These are phyloP conservation scores for Heteromurus nitidus DNA, from an alignment of 2,888 invertebrate genomes.

Conservation along the genomic window DNA sequence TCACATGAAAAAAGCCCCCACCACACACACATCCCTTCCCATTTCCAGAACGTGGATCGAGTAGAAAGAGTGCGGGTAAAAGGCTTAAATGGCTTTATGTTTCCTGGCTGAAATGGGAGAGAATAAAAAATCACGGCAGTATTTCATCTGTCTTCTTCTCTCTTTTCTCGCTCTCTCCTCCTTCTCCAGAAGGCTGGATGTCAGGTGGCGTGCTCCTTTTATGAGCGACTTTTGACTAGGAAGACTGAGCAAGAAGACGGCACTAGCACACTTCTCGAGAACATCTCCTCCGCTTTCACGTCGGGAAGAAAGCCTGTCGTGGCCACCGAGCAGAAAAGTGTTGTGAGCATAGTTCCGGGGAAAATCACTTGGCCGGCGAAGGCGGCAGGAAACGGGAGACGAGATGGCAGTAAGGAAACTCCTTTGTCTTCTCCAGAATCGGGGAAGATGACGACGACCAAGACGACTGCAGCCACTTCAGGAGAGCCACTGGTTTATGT, in stretches of 20 bases:
- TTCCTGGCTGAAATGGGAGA: slow-evolving; percentile 7
- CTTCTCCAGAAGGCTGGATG: slow-evolving; percentile 83
- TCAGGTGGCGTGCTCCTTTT: slow-evolving; percentile 84
- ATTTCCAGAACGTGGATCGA: too few relatives aligned
- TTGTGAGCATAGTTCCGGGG: slow-evolving; percentile 78
- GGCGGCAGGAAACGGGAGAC: too few relatives aligned
- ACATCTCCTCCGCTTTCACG: not conserved
- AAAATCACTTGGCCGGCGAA: slow-evolving; percentile 77
- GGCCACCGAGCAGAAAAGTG: slow-evolving; percentile 75
- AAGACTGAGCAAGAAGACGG: slow-evolving; percentile 17
- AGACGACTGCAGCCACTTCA: not conserved
- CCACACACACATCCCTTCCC: not conserved
- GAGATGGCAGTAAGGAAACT: slow-evolving; percentile 13
- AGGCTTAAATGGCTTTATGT: slow-evolving; percentile 15
- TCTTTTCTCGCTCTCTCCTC: slow-evolving; percentile 64
- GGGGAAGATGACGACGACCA: not conserved
- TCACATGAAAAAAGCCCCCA: not conserved
- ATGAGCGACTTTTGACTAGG: slow-evolving; percentile 74
- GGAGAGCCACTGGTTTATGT: slow-evolving; percentile 79
- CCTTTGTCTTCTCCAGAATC: not conserved
- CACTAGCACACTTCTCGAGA: not conserved
- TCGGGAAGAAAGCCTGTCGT: slow-evolving; percentile 41
- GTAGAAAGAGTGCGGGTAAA: not conserved
- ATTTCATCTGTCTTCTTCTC: slow-evolving; percentile 16
- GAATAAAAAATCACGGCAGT: slow-evolving; percentile 33